These are phyloP conservation scores for Halcyon smyrnensis DNA, from an alignment of 2,797 vertebrate genomes.

Conservation along the genomic window DNA sequence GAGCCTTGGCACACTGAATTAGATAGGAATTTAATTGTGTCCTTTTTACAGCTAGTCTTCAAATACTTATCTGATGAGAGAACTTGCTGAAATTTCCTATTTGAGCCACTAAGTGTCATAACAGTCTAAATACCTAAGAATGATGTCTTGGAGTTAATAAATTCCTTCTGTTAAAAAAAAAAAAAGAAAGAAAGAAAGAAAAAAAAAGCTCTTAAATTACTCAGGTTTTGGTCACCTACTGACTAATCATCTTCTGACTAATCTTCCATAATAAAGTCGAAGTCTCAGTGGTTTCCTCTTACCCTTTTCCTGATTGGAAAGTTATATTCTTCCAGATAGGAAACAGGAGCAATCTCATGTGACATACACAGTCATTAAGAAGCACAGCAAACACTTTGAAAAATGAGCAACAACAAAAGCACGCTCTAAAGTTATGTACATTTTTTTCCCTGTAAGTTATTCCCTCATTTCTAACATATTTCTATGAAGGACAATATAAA, in stretches of 20 bases:
- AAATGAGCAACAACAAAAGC: not conserved
- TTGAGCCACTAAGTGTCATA: not conserved
- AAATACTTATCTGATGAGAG: constrained; percentile 41
- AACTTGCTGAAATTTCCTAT: not conserved
- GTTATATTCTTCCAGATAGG: not conserved
- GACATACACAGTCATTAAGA: not conserved
- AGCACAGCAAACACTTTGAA: not conserved
- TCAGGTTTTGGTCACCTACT: constrained; percentile 6
- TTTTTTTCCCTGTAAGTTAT: not conserved
- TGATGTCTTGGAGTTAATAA: not conserved
- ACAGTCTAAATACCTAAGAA: not conserved
- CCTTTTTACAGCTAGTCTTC: not conserved
- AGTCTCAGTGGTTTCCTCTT: constrained; percentile 2
- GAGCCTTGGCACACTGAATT: not conserved
- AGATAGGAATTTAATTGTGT: not conserved
- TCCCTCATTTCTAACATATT: not conserved
- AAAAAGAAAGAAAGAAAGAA: no score
- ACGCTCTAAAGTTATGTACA: not conserved
- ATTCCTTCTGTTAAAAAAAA: not conserved
- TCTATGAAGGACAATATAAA: not conserved
- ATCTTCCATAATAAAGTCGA: not conserved
- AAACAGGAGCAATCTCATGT: not conserved
- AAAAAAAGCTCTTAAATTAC: not conserved
- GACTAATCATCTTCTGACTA: not conserved
- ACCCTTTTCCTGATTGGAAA: not conserved